Conservation (phyloP, 2,113 vertebrate species). For the Corvus moneduloides region DNA sequence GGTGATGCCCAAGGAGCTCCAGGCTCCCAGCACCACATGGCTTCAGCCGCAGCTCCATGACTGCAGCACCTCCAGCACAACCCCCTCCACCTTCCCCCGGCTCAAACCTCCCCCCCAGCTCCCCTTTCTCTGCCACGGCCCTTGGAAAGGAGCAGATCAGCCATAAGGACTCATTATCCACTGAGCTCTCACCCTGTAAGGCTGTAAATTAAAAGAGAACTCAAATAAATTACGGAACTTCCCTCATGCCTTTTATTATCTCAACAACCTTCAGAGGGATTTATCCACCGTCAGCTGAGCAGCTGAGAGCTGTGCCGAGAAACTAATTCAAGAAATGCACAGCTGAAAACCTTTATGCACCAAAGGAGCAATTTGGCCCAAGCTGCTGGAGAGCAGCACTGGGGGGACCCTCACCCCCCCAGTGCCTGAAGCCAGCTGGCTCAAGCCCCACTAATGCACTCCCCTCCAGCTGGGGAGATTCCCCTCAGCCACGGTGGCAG, state of each 20-base stretch:
- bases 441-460: background rate
- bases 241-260: slow-evolving; percentile 53
- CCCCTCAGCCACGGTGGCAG: fast-evolving
- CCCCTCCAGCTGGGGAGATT: background rate
- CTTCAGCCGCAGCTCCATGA: background rate
- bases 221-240: slow-evolving; percentile 42
- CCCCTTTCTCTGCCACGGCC: background rate
- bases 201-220: slow-evolving; percentile 37
- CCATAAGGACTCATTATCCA: background rate
- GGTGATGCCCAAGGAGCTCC: background rate
- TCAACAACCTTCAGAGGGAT: slow-evolving; percentile 64
- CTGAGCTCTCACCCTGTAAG: background rate
- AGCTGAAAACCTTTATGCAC: background rate
- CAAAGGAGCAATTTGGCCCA: background rate
- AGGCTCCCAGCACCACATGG: background rate
- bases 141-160: background rate
- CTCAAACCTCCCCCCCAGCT: background rate
- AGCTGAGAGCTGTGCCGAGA: slow-evolving; percentile 43
- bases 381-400: background rate
- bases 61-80: background rate
- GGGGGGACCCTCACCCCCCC: background rate
- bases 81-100: background rate
- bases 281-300: slow-evolving; percentile 41
- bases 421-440: background rate
- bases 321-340: slow-evolving; percentile 37